Evolutionary conservation across 2,888 invertebrate species (phyloP), one percentile per base, ranked within the genome.

Genomic region (Lysandra coridon): DNA sequence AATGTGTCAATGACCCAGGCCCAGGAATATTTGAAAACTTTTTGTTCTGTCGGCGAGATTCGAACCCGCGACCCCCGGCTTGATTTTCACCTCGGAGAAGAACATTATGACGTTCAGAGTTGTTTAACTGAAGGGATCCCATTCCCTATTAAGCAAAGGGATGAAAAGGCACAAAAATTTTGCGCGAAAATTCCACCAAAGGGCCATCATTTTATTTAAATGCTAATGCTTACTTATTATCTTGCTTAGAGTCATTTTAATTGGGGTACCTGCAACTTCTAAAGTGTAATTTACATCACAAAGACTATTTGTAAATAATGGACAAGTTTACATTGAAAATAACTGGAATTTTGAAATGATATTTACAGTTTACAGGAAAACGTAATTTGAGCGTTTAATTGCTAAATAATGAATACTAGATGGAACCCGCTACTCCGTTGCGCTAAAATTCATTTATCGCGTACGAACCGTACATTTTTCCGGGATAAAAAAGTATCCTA

Each of bases 241-340:
- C 80, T 79, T 49, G 77, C 75, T 49, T 78, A 76, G 77, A 64
- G 33, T 37, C 5, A 40, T 12, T 40, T n/a, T 81, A 82, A 82
- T 81, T 81, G 79, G 78, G 80, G 62, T 14, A 69, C 23, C 23
- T 23, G 23, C 14, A 79, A 81, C 75, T 82, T 80, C 53, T 80
- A 77, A 79, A 80, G 81, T 82, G 62, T 14, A 78, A 83, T 83
- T 82, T 81, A 80, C 81, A 83, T 83, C 69, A 81, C 78, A 83
- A 83, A 82, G 69, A 69, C 69, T 69, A 69, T 69, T 69, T 69
- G 69, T 69, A 69, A 69, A 69, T 69, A 69, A 69, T 69, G 69
- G 69, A 69, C 69, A 64, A 30, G 30, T 64, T 64, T 64, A 64
- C 64, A 64, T 23, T 64, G 23, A 64, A 64, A 64, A 12, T 64